Base-by-base conservation (phyloP, 2,888 invertebrate species). In the Odontomyia ornata region DNA sequence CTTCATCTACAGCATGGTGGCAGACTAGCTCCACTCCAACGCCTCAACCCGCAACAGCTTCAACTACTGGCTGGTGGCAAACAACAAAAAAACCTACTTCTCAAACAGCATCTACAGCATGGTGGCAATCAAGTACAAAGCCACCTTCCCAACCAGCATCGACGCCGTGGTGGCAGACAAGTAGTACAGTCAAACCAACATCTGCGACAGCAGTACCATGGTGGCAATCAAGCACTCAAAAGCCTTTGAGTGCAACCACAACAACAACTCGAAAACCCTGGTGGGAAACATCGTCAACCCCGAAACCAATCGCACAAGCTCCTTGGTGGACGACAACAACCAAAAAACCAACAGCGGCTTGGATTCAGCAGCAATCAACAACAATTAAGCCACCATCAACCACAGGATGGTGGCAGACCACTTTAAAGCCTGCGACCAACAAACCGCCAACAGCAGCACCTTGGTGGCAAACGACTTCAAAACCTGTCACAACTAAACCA, bases 401-500 rank as follows among this genome's bases (percentile, higher is more conserved):
- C 15, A 43, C 78, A 47, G 4, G 21, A 1, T 77, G 62, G 62
- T 73, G 69, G 75, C 67, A 47, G 36, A 65, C 46, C 36, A 72
- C 76, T 13, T 23, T 64, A 43, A 18, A 47, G 27, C 56, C 69
- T 21, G n/a, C n/a, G n/a, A n/a, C n/a, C 43, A 43, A 43, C 43
- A 52, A 13, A 36, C 60, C 64, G 15, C 73, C 64, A 43, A 5
- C 64, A 18, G 52, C 57, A n/a, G 27, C 3, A 28, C 56, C 75
- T 5, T 79, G 79, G 79, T 79, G 79, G 79, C 79, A 75, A 27
- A 69, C 77, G n/a, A 73, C 56, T 27, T 27, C 57, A 47, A 64
- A 47, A 64, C 73, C 75, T 27, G 28, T 73, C 56, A 13, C 43
- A n/a, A 47, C 56, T 30, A 73, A 62, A 15, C 47, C 73, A n/a